Percentiles rank a stretch among this genome's conserved stretches.
phyloP scores from a whole-genome alignment of 30 jellyfish, hydroid and myxozoan genomes.

The Rhopilema esculentum region DNA sequence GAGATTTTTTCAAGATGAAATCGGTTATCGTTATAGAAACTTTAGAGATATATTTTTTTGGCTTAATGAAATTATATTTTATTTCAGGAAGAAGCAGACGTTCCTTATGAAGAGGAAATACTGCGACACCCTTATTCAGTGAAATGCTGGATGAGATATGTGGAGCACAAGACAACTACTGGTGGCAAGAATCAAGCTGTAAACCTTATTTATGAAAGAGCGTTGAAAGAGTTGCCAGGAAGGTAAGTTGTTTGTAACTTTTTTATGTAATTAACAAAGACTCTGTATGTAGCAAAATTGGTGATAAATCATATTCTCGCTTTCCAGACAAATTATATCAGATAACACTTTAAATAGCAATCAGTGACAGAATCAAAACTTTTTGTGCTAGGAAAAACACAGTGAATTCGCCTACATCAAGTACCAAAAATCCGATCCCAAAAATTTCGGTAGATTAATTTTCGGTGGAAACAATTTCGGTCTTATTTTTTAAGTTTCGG shows the following conservation, averaged over 20 bases:
- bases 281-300: neutral
- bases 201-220: constrained; percentile 91
- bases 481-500: too few relatives aligned
- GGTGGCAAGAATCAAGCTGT: constrained; percentile 84
- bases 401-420: too few relatives aligned
- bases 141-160: constrained; percentile 96
- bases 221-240: constrained; percentile 96
- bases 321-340: neutral
- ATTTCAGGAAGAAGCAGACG: constrained; percentile 91
- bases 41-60: neutral
- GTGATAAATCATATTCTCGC: neutral
- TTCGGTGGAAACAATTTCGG: too few relatives aligned
- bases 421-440: too few relatives aligned
- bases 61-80: neutral
- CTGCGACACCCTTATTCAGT: constrained; percentile 96
- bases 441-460: too few relatives aligned
- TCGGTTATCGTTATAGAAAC: too few relatives aligned
- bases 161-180: constrained; percentile 78
- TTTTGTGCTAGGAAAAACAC: too few relatives aligned
- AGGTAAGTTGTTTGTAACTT: constrained; percentile 37
- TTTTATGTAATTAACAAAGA: neutral
- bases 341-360: too few relatives aligned
- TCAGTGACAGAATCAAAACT: too few relatives aligned
- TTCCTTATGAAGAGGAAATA: constrained; percentile 97
- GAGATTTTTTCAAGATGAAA: neutral